Percentiles rank a stretch among this genome's conserved stretches.
phyloP scores from a whole-genome alignment of 2,888 invertebrate species.

The Altica lythri region DNA sequence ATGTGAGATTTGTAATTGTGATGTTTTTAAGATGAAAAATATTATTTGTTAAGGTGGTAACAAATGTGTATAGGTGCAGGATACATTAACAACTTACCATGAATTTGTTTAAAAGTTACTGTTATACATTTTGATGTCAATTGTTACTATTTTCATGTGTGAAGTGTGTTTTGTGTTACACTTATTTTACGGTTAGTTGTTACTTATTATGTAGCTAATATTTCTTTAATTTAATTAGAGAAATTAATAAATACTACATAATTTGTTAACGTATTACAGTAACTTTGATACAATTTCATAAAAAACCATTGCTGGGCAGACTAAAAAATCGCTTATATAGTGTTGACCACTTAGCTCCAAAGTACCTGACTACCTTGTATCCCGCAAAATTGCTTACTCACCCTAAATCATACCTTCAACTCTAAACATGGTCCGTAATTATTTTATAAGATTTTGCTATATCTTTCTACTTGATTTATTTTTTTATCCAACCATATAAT shows the following conservation, averaged over 20 bases:
- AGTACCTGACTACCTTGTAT: constrained; percentile 56
- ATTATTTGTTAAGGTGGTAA: too few relatives aligned
- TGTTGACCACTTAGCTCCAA: constrained; percentile 54
- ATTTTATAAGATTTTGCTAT: constrained; percentile 29
- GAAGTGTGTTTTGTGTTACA: background rate
- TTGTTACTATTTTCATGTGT: constrained; percentile 6
- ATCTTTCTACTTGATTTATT: constrained; percentile 22
- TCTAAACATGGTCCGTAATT: constrained; percentile 40
- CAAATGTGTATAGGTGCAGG: too few relatives aligned
- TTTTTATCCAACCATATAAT: constrained; percentile 25
- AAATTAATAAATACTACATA: too few relatives aligned
- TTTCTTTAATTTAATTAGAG: too few relatives aligned
- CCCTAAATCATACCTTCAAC: constrained; percentile 33
- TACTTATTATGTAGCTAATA: too few relatives aligned
- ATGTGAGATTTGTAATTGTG: too few relatives aligned
- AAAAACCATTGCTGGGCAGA: constrained; percentile 54
- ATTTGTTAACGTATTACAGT: constrained; percentile 3
- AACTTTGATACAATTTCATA: constrained; percentile 4
- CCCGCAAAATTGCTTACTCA: constrained; percentile 40
- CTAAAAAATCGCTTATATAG: constrained; percentile 48
- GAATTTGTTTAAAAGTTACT: constrained; percentile 2
- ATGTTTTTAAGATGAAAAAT: too few relatives aligned
- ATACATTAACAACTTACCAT: background rate
- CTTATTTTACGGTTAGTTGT: too few relatives aligned
- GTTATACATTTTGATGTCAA: background rate